These are phyloP conservation scores for Aphrocallistes beatrix DNA, from an alignment of 37 sponge, comb jelly and placozoan genomes.

Conservation along the genomic window DNA sequence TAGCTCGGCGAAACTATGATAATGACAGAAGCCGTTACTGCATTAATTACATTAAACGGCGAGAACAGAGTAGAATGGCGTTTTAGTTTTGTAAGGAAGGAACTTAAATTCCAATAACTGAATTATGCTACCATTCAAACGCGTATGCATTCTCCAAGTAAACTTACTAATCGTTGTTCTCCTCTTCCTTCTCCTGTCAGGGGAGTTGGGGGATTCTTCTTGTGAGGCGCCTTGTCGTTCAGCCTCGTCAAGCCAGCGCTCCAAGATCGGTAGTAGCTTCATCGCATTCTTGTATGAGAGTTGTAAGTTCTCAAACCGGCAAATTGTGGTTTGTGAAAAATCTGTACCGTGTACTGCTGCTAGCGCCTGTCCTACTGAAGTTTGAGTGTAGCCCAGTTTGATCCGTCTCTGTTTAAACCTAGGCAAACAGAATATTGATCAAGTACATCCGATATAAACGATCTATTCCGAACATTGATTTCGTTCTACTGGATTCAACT, in stretches of 20 bases:
- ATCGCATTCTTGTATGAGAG: slow-evolving; percentile 89
- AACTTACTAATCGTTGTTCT: slow-evolving; percentile 50
- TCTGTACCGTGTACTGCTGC: slow-evolving; percentile 87
- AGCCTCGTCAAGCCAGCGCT: slow-evolving; percentile 91
- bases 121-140: not conserved
- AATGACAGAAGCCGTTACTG: too few species aligned
- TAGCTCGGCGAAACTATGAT: too few species aligned
- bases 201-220: slow-evolving; percentile 53
- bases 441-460: not conserved
- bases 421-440: too few species aligned
- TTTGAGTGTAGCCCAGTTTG: slow-evolving; percentile 95
- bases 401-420: slow-evolving; percentile 69
- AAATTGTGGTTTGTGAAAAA: slow-evolving; percentile 96
- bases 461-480: too few species aligned
- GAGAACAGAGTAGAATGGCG: too few species aligned
- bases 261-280: slow-evolving; percentile 86
- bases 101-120: not conserved
- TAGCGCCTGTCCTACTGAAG: slow-evolving; percentile 84
- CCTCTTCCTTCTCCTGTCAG: slow-evolving; percentile 74
- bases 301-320: slow-evolving; percentile 91
- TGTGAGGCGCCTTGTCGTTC: slow-evolving; percentile 55
- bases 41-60: too few species aligned
- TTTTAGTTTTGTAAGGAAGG: too few species aligned
- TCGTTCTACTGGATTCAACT: too few species aligned
- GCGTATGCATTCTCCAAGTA: too few species aligned